These are phyloP conservation scores for Acanthochromis polyacanthus DNA, from an alignment of 2,113 vertebrate species.

Conservation along the genomic window DNA sequence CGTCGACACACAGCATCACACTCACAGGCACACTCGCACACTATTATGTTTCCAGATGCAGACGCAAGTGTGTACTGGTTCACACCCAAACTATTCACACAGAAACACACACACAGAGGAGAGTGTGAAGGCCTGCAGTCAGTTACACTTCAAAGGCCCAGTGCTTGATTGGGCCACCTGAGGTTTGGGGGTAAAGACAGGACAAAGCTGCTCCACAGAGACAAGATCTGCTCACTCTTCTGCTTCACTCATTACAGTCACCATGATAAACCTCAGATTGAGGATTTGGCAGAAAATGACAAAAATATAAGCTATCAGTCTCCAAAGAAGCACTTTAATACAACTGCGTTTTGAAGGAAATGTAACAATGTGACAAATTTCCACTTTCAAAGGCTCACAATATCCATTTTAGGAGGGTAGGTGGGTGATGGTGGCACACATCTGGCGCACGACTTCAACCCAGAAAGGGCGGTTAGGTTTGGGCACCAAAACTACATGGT, in stretches of 20 bases:
- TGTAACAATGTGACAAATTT: no score
- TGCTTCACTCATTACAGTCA: constrained; percentile 37
- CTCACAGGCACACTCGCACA: constrained; percentile 2
- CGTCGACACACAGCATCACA: neutral
- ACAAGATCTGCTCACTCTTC: constrained; percentile 39
- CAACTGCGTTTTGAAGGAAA: no score
- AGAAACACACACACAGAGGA: constrained; percentile 16
- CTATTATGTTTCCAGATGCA: constrained; percentile 14
- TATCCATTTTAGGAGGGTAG: no score
- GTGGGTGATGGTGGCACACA: no score
- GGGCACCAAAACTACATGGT: no score
- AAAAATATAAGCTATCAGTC: no score
- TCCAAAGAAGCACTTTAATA: no score
- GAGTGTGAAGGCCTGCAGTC: constrained; percentile 51
- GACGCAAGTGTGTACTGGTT: constrained; percentile 15
- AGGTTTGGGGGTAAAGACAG: constrained; percentile 66
- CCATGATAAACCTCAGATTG: neutral
- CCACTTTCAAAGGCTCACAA: no score
- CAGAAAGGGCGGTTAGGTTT: no score
- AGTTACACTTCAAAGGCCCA: constrained; percentile 68
- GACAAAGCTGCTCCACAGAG: constrained; percentile 60
- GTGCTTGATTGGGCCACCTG: constrained; percentile 69
- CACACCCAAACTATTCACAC: constrained; percentile 20
- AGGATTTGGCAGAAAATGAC: constrained; percentile 6
- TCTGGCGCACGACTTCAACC: no score